phyloP scores from a whole-genome alignment of 2,797 vertebrate genomes.

The Phrynocephalus guinanensis region DNA sequence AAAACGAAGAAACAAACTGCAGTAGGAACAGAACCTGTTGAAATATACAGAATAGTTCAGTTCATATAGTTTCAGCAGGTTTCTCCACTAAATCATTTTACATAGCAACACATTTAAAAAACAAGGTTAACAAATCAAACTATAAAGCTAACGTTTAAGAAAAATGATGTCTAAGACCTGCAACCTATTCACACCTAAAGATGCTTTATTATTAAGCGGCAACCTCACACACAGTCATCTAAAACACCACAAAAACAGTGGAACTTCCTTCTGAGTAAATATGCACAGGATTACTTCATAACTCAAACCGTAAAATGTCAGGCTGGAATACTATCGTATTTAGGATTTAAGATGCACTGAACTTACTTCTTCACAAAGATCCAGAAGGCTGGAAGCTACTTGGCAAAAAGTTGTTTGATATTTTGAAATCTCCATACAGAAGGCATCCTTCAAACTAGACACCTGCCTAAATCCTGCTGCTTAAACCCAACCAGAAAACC shows the following conservation, averaged over 20 bases:
- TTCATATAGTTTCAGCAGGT: neutral
- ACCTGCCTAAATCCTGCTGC: neutral
- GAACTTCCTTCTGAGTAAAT: neutral
- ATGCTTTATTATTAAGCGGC: neutral
- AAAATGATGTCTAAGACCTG: neutral
- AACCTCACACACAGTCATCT: neutral
- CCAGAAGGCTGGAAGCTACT: neutral
- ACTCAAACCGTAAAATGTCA: neutral
- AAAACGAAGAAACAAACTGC: slow-evolving; percentile 86
- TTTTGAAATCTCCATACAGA: neutral
- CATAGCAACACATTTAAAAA: neutral
- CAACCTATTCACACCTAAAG: neutral
- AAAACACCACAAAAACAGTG: neutral
- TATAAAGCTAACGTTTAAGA: neutral
- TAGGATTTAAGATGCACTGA: neutral
- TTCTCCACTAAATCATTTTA: neutral
- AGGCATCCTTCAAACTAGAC: neutral
- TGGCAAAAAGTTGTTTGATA: neutral
- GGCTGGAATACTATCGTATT: neutral
- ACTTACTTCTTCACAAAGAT: neutral
- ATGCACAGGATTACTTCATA: neutral
- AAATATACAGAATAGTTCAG: slow-evolving; percentile 43
- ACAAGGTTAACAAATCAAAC: neutral
- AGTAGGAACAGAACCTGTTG: slow-evolving; percentile 83
- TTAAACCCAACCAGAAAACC: too few species aligned